Evolutionary conservation across 1,140 invertebrate genomes (phyloP).

Genomic region (Leptinotarsa lineolata): DNA sequence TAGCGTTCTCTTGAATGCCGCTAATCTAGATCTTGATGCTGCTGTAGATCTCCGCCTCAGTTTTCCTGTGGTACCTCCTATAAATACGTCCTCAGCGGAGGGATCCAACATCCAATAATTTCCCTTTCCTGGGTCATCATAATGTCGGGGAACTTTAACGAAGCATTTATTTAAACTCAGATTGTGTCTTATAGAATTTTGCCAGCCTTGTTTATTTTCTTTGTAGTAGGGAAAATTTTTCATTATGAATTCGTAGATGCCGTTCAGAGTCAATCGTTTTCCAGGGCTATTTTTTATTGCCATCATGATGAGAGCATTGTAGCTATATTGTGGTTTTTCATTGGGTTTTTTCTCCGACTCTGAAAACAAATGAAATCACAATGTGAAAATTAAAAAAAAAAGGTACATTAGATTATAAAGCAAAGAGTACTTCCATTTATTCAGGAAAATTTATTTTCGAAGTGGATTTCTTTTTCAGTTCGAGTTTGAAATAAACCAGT

Average conservation of each 20-base stretch:
- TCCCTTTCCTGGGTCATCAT: constrained; percentile 92
- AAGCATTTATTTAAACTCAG: constrained; percentile 98
- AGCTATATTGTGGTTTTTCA: constrained; percentile 96
- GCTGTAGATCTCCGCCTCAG: constrained; percentile 85
- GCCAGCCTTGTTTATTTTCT: constrained; percentile 98
- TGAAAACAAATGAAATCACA: not conserved
- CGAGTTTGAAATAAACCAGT: too few species aligned
- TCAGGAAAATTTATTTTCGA: too few species aligned
- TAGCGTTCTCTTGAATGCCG: constrained; percentile 80
- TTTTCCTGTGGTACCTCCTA: constrained; percentile 96
- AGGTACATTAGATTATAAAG: too few species aligned
- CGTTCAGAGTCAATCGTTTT: constrained; percentile 93
- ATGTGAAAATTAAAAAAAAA: too few species aligned
- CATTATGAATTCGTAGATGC: constrained; percentile 99
- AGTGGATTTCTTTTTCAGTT: too few species aligned
- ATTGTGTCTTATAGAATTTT: constrained; percentile 98
- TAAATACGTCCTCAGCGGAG: constrained; percentile 95
- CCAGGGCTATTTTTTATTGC: constrained; percentile 92
- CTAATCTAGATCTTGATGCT: constrained; percentile 80
- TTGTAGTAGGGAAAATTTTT: constrained; percentile 97
- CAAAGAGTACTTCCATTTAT: too few species aligned
- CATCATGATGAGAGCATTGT: constrained; percentile 99
- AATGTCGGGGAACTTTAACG: constrained; percentile 92
- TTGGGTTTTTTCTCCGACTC: constrained; percentile 63
- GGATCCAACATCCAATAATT: constrained; percentile 98